Conservation (phyloP, 2,888 invertebrate genomes). For the Platycheirus albimanus region DNA sequence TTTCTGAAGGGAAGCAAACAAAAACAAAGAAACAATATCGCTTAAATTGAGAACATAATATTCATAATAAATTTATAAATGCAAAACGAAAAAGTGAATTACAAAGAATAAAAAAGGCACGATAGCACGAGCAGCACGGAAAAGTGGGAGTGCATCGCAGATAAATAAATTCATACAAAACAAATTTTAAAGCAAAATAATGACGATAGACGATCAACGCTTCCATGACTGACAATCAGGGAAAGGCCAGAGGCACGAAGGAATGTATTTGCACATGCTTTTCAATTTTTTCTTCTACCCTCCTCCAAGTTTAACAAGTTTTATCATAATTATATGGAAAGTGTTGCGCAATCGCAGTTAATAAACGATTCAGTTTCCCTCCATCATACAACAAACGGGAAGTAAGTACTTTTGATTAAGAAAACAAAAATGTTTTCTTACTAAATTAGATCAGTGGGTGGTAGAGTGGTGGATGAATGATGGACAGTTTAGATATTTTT, state of each 20-base stretch:
- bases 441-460: slow-evolving; percentile 62
- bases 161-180: slow-evolving; percentile 39
- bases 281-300: slow-evolving; percentile 4
- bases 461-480: too few relatives aligned
- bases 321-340: slow-evolving; percentile 32
- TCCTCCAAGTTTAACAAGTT: slow-evolving; percentile 9
- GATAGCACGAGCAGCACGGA: slow-evolving; percentile 21
- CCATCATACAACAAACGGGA: slow-evolving; percentile 46
- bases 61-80: too few relatives aligned
- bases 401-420: slow-evolving; percentile 25
- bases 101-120: slow-evolving; percentile 27
- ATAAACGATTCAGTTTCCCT: slow-evolving; percentile 36
- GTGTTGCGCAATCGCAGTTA: slow-evolving; percentile 64
- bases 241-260: slow-evolving; percentile 12
- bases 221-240: slow-evolving; percentile 19
- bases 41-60: too few relatives aligned
- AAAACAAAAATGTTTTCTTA: slow-evolving; percentile 8
- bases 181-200: slow-evolving; percentile 31
- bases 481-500: slow-evolving; percentile 14
- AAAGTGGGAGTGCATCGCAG: slow-evolving; percentile 58
- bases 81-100: slow-evolving; percentile 6
- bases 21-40: too few relatives aligned
- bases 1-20: too few relatives aligned
- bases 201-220: slow-evolving; percentile 40
- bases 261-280: slow-evolving; percentile 61